A percentile compares a stretch with the other conserved stretches of the same genome.
Conservation (phyloP, 2,888 invertebrate genomes). For the Dasysyrphus tricinctus region DNA sequence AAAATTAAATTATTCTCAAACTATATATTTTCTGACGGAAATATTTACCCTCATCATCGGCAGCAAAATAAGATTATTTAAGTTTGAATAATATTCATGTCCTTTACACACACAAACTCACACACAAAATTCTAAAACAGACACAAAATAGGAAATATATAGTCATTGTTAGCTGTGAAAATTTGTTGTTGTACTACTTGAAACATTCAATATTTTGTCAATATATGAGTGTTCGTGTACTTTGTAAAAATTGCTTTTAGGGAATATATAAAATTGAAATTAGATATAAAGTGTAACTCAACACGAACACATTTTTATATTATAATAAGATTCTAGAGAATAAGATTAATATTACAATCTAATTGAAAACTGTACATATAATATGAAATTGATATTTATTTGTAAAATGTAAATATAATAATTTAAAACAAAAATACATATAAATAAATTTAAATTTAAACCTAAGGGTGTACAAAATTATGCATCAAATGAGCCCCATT, state of each 20-base stretch:
- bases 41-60: slow-evolving; percentile 3
- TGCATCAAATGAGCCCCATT: slow-evolving; percentile 69
- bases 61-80: slow-evolving; percentile 34
- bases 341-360: background rate
- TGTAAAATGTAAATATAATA: background rate
- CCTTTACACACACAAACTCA: background rate
- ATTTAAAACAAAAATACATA: background rate
- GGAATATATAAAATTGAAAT: slow-evolving; percentile 2
- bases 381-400: slow-evolving; percentile 1
- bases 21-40: slow-evolving; percentile 31
- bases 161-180: slow-evolving; percentile 68
- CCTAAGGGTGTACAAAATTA: slow-evolving; percentile 70
- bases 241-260: slow-evolving; percentile 33
- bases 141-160: slow-evolving; percentile 37
- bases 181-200: slow-evolving; percentile 58
- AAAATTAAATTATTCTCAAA: slow-evolving; percentile 53
- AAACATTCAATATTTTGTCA: slow-evolving; percentile 63
- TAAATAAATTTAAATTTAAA: slow-evolving; percentile 7
- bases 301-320: background rate
- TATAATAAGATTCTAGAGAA: slow-evolving; percentile 2
- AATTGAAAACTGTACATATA: background rate
- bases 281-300: slow-evolving; percentile 5
- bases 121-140: background rate
- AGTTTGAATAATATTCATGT: background rate
- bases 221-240: slow-evolving; percentile 45